Conservation (phyloP, 1,140 invertebrate species). For the Phenacoccus solenopsis region DNA sequence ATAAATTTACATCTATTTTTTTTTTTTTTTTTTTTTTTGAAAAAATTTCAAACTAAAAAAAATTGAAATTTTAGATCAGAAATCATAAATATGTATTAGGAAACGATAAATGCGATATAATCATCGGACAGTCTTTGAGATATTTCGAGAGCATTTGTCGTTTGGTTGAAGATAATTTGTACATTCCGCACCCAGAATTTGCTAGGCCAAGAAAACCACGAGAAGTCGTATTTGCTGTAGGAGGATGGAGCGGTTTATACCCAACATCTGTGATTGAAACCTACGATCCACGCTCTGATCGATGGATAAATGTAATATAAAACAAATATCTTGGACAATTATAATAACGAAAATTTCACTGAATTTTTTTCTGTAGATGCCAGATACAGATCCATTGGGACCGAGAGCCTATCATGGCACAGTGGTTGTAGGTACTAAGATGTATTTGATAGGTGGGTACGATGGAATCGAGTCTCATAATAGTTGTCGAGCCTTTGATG, state of each 20-base stretch:
- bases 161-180: background rate
- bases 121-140: background rate
- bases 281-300: conserved; percentile 61
- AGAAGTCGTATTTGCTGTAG: conserved; percentile 56
- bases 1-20: conserved; percentile 23
- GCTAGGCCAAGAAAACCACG: conserved; percentile 52
- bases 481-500: conserved; percentile 49
- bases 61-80: conserved; percentile 43
- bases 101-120: background rate
- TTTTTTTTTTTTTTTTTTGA: too few species aligned
- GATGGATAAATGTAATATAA: conserved; percentile 46
- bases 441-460: conserved; percentile 57
- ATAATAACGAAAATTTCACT: too few species aligned
- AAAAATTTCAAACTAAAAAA: too few species aligned
- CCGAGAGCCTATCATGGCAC: conserved; percentile 58
- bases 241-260: conserved; percentile 58
- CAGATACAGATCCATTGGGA: conserved; percentile 43
- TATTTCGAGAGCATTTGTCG: background rate
- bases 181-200: background rate
- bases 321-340: background rate
- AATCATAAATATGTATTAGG: background rate
- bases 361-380: background rate
- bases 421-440: conserved; percentile 42
- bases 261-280: conserved; percentile 61
- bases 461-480: conserved; percentile 51